These are phyloP conservation scores for Asarcornis scutulata DNA, from an alignment of 2,113 vertebrate genomes.

Conservation along the genomic window DNA sequence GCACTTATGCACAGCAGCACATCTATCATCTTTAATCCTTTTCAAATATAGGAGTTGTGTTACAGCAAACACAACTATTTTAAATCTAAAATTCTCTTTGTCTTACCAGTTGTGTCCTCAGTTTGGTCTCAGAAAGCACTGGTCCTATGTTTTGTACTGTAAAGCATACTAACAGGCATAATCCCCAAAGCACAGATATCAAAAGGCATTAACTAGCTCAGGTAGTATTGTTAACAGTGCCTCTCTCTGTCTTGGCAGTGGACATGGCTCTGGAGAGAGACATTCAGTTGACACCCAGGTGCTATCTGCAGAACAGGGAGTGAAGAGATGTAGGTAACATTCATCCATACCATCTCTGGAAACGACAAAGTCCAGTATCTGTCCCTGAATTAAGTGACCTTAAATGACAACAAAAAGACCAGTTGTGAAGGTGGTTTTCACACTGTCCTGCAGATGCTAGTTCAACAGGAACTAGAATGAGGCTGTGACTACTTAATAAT, in stretches of 20 bases:
- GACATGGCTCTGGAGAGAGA: background rate
- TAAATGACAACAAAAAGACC: background rate
- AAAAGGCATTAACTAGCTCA: background rate
- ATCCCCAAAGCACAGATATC: background rate
- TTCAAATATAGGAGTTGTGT: background rate
- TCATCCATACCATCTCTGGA: fast-evolving
- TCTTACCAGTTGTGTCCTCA: background rate
- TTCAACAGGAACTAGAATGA: background rate
- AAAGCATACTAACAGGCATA: background rate
- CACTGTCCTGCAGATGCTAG: fast-evolving
- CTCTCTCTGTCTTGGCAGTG: background rate
- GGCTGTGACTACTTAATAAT: background rate
- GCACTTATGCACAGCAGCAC: constrained; percentile 15
- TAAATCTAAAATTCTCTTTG: constrained; percentile 6
- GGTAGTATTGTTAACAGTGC: background rate
- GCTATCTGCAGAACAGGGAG: background rate
- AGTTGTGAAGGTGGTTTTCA: background rate
- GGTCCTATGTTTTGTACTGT: background rate
- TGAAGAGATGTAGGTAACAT: background rate
- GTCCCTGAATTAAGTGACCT: too few species aligned
- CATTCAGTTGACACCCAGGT: background rate
- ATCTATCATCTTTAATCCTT: constrained; percentile 22
- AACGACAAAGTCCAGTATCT: fast-evolving
- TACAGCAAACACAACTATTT: constrained; percentile 3
- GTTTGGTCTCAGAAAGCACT: background rate